These are phyloP conservation scores for Elanus axillaris DNA, from an alignment of 2,113 vertebrate genomes.

Conservation along the genomic window DNA sequence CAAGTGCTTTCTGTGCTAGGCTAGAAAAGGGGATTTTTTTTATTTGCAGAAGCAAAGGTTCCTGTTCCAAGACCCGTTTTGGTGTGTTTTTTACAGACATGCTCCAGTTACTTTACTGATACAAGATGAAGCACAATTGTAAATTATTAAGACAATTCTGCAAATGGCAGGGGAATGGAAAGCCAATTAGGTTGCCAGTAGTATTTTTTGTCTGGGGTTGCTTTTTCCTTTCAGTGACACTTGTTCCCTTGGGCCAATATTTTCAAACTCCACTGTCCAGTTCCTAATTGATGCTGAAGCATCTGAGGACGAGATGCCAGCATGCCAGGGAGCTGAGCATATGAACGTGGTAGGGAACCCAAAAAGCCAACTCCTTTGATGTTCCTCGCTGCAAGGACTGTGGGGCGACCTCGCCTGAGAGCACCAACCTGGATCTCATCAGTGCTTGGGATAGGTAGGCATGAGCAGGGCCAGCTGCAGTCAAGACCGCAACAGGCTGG, in stretches of 20 bases:
- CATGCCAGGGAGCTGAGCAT: neutral
- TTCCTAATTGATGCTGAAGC: neutral
- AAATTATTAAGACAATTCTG: neutral
- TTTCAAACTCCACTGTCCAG: neutral
- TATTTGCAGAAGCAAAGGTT: neutral
- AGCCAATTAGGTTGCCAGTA: neutral
- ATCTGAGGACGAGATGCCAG: neutral
- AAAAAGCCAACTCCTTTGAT: accelerated
- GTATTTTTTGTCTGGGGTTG: neutral
- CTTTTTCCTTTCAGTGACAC: neutral
- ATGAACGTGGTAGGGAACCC: neutral
- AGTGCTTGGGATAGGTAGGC: neutral
- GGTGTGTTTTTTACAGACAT: neutral
- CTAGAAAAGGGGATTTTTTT: neutral
- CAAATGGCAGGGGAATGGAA: neutral
- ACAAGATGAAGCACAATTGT: neutral
- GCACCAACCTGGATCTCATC: neutral
- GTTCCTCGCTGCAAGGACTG: neutral
- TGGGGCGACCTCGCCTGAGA: neutral
- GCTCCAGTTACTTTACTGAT: neutral
- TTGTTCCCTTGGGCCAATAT: neutral
- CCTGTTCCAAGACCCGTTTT: neutral
- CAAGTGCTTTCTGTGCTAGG: neutral
- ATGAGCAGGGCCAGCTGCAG: neutral
- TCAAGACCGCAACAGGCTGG: neutral